Conservation (phyloP, 2,888 invertebrate genomes). For the Acleris laterana region DNA sequence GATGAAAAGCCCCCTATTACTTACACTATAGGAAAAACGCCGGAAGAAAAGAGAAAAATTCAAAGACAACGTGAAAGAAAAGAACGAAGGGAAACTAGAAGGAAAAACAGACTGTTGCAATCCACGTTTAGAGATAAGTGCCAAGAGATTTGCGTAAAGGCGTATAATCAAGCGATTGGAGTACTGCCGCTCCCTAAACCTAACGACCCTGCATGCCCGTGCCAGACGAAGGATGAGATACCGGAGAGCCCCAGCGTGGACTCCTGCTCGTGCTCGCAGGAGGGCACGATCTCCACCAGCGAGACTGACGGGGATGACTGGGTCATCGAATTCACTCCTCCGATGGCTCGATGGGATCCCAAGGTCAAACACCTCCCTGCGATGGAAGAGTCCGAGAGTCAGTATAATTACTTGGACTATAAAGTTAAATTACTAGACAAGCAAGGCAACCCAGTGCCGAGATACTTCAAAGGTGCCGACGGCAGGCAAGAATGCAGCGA, state of each 20-base stretch:
- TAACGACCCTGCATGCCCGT: conserved; percentile 73
- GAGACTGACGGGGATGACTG: conserved; percentile 78
- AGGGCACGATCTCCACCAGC: conserved; percentile 62
- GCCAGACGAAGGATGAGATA: conserved; percentile 51
- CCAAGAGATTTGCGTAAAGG: conserved; percentile 78
- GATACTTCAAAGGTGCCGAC: conserved; percentile 74
- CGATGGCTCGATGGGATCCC: conserved; percentile 65
- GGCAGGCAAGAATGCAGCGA: conserved; percentile 76
- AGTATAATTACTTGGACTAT: conserved; percentile 74
- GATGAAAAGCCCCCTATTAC: conserved; percentile 73
- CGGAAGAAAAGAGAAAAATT: conserved; percentile 66
- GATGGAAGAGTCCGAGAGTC: conserved; percentile 55
- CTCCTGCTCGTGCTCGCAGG: conserved; percentile 77
- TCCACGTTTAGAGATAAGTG: conserved; percentile 76
- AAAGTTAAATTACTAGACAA: conserved; percentile 74
- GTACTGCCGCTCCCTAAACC: conserved; percentile 68
- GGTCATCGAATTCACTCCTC: conserved; percentile 75
- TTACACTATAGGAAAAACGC: conserved; percentile 74
- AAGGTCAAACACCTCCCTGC: conserved; percentile 69
- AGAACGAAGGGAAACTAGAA: conserved; percentile 71
- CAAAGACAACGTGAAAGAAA: conserved; percentile 67
- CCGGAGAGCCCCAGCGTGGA: conserved; percentile 59
- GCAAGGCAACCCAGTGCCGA: conserved; percentile 68
- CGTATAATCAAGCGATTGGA: conserved; percentile 78
- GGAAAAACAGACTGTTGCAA: conserved; percentile 70